A percentile compares a stretch with the other conserved stretches of the same genome.
Conservation (phyloP, 2,113 vertebrate species). For the Dasyurus viverrinus region DNA sequence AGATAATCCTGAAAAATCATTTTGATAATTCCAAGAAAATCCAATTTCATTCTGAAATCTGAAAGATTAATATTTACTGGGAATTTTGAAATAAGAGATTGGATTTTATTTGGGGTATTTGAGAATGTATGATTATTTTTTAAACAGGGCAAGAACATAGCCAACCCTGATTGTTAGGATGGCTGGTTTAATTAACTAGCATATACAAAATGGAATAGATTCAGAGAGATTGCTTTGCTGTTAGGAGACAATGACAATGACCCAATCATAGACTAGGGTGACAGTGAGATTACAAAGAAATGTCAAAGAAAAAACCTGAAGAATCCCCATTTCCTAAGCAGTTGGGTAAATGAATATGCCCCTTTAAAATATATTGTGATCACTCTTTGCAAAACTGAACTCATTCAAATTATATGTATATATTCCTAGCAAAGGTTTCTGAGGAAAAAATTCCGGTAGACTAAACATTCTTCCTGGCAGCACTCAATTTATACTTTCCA, state of each 20-base stretch:
- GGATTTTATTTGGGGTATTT: background rate
- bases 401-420: background rate
- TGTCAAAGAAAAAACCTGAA: background rate
- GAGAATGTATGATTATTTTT: background rate
- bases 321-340: background rate
- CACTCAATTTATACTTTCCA: background rate
- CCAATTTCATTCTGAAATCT: background rate
- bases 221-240: background rate
- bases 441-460: background rate
- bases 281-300: background rate
- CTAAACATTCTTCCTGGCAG: background rate
- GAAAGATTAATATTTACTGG: background rate
- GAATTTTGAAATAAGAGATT: background rate
- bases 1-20: background rate
- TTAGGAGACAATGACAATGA: background rate
- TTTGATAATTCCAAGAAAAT: background rate
- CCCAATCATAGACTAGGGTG: background rate
- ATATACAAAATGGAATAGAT: background rate
- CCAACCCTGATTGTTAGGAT: background rate
- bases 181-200: background rate
- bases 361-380: background rate
- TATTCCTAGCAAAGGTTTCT: background rate
- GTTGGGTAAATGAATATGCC: background rate
- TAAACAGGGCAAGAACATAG: background rate
- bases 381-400: background rate